Evolutionary conservation across 1,140 invertebrate genomes (phyloP).

Genomic region (Drosophila novamexicana): DNA sequence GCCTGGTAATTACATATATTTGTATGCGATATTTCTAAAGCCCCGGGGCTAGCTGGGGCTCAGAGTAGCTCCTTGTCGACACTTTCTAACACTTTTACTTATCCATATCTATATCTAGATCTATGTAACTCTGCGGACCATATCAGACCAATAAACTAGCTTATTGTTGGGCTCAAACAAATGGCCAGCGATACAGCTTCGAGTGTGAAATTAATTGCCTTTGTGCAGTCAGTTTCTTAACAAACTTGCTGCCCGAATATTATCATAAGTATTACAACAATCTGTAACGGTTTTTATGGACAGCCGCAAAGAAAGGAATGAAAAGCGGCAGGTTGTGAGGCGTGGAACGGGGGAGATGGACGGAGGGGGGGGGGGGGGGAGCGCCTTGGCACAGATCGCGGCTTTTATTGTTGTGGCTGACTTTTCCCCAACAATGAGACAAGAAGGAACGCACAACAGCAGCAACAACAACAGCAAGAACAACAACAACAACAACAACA

Average conservation of each 20-base stretch:
- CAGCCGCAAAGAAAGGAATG: background rate
- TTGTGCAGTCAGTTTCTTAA: conserved; percentile 21
- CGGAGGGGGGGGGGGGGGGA: background rate
- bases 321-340: background rate
- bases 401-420: conserved; percentile 30
- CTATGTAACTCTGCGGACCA: background rate
- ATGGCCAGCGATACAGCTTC: background rate
- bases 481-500: background rate
- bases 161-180: conserved; percentile 12
- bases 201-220: conserved; percentile 40
- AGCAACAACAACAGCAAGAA: conserved; percentile 14
- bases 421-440: conserved; percentile 24
- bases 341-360: no score
- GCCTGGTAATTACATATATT: no score
- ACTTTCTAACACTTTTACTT: no score
- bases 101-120: no score
- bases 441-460: conserved; percentile 3
- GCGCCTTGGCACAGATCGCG: conserved; percentile 13
- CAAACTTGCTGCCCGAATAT: conserved; percentile 1
- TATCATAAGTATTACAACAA: conserved; percentile 24
- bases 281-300: conserved; percentile 38
- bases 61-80: no score
- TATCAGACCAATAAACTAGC: background rate
- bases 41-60: no score
- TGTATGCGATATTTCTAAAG: no score